Conservation (phyloP, 2,888 invertebrate species). For the Noctua fimbriata region DNA sequence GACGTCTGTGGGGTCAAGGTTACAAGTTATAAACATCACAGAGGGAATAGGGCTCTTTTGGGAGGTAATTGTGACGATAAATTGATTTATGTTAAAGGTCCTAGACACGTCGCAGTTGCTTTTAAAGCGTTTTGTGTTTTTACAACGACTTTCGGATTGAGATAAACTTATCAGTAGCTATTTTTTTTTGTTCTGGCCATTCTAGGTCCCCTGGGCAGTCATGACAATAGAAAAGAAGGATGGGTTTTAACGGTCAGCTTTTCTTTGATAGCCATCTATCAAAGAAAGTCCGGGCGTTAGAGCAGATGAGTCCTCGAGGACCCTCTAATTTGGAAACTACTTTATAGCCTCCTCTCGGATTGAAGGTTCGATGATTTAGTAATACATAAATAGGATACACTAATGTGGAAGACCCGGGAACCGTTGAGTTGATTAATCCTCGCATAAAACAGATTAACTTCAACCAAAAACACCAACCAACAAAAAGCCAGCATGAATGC, state of each 20-base stretch:
- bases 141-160: not conserved
- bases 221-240: not conserved
- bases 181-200: not conserved
- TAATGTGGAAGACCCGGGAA: not conserved
- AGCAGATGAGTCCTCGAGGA: not conserved
- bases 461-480: not conserved
- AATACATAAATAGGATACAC: not conserved
- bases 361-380: not conserved
- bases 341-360: not conserved
- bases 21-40: conserved; percentile 8
- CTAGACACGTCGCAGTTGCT: not conserved
- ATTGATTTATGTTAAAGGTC: not conserved
- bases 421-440: not conserved
- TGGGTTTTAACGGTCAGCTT: not conserved
- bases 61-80: not conserved
- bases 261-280: not conserved
- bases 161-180: not conserved
- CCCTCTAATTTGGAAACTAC: not conserved
- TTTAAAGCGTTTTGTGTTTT: not conserved
- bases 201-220: not conserved
- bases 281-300: not conserved
- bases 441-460: not conserved
- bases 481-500: not conserved
- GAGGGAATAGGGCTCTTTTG: conserved; percentile 10
- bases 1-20: conserved; percentile 40